Evolutionary conservation across 2,888 invertebrate species (phyloP), one percentile per base, ranked within the genome.

Genomic region (Pyralis farinalis): DNA sequence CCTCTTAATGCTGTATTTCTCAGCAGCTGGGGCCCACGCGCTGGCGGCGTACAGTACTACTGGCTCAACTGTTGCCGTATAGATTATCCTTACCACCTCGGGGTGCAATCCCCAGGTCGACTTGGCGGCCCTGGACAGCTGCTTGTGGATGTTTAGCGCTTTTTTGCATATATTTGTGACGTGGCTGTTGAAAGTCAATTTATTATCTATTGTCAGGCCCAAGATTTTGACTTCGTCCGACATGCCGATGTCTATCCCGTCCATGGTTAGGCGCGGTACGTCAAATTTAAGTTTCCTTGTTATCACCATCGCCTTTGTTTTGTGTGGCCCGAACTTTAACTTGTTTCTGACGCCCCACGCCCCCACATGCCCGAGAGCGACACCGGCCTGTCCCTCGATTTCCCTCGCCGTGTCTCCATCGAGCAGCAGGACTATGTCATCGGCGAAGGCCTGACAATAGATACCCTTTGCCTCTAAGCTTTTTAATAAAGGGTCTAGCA

Each of bases 341-440:
- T 48, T 50, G 49, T 49, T 49, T 49, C 49, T 45, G 45, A 46
- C 51, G 48, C 36, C 36, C 36, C 36, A 36, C 36, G 45, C 49
- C 49, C 49, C 49, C 47, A 52, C 50, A 50, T 49, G 47, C 47
- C 45, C 48, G 44, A 50, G 50, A 47, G 49, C 49, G 46, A 49
- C 50, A 51, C 49, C 49, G 49, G 53, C 50, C 47, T 48, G 50
- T 43, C 46, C 47, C 36, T 27, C 8, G 1, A 36, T n/a, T 1
- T 36, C 36, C 7, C 5, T 9, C 1, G 34, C 29, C 1, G 29
- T 29, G 29, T 29, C 29, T 1, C 9, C 29, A n/a, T 7, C 8
- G 29, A 29, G 9, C 4, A 29, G 2, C 16, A 16, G 4, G 16
- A 16, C 16, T 4, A 16, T 4, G 16, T 16, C 16, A 4, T 16